Base-by-base conservation (phyloP, 1,140 invertebrate genomes). In the Centruroides sculpturatus region DNA sequence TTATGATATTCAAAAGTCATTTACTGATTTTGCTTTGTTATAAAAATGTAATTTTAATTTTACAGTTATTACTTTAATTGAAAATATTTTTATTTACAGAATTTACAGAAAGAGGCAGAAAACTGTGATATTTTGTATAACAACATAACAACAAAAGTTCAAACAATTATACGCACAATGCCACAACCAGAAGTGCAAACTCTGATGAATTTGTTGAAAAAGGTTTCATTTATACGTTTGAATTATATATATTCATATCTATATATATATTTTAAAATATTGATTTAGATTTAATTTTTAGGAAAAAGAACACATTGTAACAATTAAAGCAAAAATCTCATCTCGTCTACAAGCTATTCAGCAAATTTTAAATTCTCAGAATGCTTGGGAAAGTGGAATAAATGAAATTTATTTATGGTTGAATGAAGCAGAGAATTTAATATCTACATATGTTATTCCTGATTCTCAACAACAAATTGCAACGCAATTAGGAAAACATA, bases 51-150 rank as follows among this genome's bases (percentile, higher is more conserved):
- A 41, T 41, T 41, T 6, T 41, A 41, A 41, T 41, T 6, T 41
- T 23, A 41, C 5, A 6, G 3, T 8, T 41, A 41, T 5, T 41
- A 41, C 1, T 6, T 41, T 6, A 41, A 41, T 6, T 41, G 41
- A 41, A 41, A 41, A 41, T 41, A 8, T 41, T 41, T 5, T 41
- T 41, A 47, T 36, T 67, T 52, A 57, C 67, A 75, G 71, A 77
- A 80, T 67, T 76, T 92, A 47, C 84, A 87, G 69, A 78, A 76
- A 35, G 86, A 93, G 75, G 81, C 93, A 1, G 87, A 91, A 70
- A 81, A 83, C 54, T 85, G 91, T 63, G 92, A 96, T 72, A 85
- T 88, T 60, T 71, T 92, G 1, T 94, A 94, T 71, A 93, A 93
- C 72, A 83, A 79, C 53, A 84, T 89, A 48, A 90, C 86, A 67